Percentiles rank a stretch among this genome's conserved stretches.
These are phyloP conservation scores for Tenualosa thibaudeaui DNA, from an alignment of 2,797 vertebrate species.

Conservation along the genomic window DNA sequence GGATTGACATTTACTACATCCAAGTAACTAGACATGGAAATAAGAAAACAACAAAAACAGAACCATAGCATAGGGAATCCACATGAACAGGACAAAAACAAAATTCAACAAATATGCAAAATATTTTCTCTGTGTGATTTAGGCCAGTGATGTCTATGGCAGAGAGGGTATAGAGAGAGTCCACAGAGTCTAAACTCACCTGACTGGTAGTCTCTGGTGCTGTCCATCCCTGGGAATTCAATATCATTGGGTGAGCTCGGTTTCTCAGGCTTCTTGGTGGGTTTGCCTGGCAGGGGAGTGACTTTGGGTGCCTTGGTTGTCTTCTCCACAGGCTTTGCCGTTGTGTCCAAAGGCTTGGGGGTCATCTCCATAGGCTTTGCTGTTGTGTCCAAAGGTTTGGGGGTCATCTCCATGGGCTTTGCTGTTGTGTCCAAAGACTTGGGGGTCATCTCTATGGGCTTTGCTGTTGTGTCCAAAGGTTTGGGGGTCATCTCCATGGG, in stretches of 20 bases:
- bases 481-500: neutral
- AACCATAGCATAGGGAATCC: neutral
- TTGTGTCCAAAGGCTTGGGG: neutral
- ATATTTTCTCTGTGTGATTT: too few species aligned
- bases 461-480: neutral
- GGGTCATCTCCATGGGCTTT: neutral
- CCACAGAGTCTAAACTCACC: conserved; percentile 53
- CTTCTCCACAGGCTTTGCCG: neutral
- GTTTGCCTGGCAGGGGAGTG: conserved; percentile 37
- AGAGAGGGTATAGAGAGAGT: too few species aligned
- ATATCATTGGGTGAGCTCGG: conserved; percentile 46
- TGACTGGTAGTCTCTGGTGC: conserved; percentile 60
- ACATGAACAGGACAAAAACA: neutral
- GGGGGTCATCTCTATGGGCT: neutral
- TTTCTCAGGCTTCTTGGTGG: conserved; percentile 34
- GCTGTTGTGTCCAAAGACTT: neutral
- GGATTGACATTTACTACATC: conserved; percentile 11
- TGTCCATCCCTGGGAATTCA: conserved; percentile 49
- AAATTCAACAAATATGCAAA: too few species aligned
- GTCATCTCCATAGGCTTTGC: neutral
- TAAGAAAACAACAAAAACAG: neutral
- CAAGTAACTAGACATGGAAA: neutral
- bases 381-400: neutral
- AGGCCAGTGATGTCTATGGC: neutral
- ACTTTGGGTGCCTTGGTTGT: neutral